phyloP scores from a whole-genome alignment of 2,797 vertebrate genomes.

The Enteromius argenteus region DNA sequence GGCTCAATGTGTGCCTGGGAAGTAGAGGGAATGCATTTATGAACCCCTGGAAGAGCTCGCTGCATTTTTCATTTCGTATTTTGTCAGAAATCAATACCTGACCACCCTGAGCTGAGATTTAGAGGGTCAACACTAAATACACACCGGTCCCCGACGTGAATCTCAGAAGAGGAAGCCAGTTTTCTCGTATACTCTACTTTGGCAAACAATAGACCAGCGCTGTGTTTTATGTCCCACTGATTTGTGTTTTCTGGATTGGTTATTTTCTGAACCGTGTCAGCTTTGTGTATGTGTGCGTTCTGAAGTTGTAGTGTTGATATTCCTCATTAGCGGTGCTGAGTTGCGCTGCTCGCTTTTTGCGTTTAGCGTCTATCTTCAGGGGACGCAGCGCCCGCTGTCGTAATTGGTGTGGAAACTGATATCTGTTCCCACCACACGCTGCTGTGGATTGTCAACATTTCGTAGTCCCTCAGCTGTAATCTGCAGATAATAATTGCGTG shows the following conservation, averaged over 20 bases:
- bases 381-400: conserved; percentile 29
- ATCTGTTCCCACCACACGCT: conserved; percentile 28
- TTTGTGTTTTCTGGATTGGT: conserved; percentile 31
- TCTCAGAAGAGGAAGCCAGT: conserved; percentile 43
- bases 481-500: conserved; percentile 22
- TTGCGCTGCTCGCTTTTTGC: conserved; percentile 28
- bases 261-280: conserved; percentile 20
- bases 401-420: conserved; percentile 43
- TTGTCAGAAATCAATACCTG: conserved; percentile 59
- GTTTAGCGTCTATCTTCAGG: conserved; percentile 32
- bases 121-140: conserved; percentile 55
- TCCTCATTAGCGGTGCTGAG: conserved; percentile 46
- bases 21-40: conserved; percentile 49
- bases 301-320: conserved; percentile 31
- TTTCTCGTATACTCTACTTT: conserved; percentile 29
- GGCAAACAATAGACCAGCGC: conserved; percentile 35
- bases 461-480: conserved; percentile 37
- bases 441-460: conserved; percentile 29
- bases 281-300: conserved; percentile 2
- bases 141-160: conserved; percentile 32
- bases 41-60: conserved; percentile 48
- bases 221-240: conserved; percentile 40
- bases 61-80: conserved; percentile 57
- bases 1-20: neutral
- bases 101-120: conserved; percentile 53